Percentiles rank a stretch among this genome's conserved stretches.
Evolutionary conservation across 2,888 invertebrate species (phyloP).

Genomic region (Lycaena phlaeas): DNA sequence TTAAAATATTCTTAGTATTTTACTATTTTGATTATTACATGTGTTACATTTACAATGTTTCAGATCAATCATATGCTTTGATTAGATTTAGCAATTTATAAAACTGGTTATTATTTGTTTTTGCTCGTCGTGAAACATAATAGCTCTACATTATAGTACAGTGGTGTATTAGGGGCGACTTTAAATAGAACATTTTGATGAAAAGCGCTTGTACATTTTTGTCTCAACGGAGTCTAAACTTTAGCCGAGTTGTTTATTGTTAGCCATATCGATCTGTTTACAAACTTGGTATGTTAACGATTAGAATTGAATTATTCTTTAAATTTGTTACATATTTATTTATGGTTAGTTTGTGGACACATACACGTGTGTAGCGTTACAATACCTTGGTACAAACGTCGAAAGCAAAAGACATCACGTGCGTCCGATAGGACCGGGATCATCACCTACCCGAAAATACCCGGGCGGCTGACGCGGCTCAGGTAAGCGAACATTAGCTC

Average conservation of each 20-base stretch:
- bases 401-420: conserved; percentile 41
- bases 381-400: conserved; percentile 29
- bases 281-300: conserved; percentile 36
- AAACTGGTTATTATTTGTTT: too few species aligned
- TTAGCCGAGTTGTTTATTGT: conserved; percentile 21
- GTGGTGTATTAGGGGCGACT: background rate
- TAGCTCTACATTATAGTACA: too few species aligned
- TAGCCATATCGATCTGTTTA: conserved; percentile 63
- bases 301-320: too few species aligned
- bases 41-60: too few species aligned
- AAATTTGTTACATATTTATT: too few species aligned
- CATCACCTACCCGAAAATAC: conserved; percentile 55
- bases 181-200: conserved; percentile 13
- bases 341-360: conserved; percentile 13
- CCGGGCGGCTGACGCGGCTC: conserved; percentile 63
- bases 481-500: conserved; percentile 68
- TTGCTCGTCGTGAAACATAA: too few species aligned
- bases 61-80: background rate
- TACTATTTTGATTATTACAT: background rate
- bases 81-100: too few species aligned
- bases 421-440: conserved; percentile 34
- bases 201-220: conserved; percentile 14
- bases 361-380: conserved; percentile 13
- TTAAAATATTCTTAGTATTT: too few species aligned
- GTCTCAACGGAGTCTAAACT: conserved; percentile 5